These are phyloP conservation scores for Podarcis lilfordi DNA, from an alignment of 2,797 vertebrate genomes.

Conservation along the genomic window DNA sequence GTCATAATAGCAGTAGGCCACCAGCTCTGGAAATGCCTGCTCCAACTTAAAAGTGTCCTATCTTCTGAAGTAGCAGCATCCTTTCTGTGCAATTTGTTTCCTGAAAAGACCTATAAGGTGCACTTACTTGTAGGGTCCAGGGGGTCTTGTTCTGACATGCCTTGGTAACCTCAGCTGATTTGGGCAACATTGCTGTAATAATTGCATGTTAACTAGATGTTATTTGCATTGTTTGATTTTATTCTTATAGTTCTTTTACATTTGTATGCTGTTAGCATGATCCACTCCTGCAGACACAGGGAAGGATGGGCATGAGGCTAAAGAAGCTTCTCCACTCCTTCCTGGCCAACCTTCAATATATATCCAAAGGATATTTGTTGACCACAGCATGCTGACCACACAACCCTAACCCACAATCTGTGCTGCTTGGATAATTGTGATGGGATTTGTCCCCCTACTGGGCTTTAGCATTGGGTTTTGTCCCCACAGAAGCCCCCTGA, in stretches of 20 bases:
- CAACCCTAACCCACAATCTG: not conserved
- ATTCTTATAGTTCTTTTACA: not conserved
- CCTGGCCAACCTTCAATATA: not conserved
- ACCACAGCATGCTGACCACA: not conserved
- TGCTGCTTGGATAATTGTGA: no score
- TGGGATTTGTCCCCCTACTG: no score
- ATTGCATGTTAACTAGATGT: not conserved
- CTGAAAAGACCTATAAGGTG: not conserved
- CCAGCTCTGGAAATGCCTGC: not conserved
- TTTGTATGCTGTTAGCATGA: not conserved
- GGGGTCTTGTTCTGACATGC: not conserved
- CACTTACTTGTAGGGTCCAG: not conserved
- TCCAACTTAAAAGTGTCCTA: not conserved
- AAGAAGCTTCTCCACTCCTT: not conserved
- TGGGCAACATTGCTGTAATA: not conserved
- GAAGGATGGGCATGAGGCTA: not conserved
- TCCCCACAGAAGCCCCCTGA: no score
- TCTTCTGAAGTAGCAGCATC: not conserved
- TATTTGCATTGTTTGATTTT: not conserved
- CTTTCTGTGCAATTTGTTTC: not conserved
- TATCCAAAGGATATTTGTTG: no score
- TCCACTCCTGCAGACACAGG: no score
- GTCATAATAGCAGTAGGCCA: not conserved
- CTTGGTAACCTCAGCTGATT: not conserved
- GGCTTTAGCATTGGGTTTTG: no score